Evolutionary conservation across 2,888 invertebrate species (phyloP).

Genomic region (Ethmia dodecea): DNA sequence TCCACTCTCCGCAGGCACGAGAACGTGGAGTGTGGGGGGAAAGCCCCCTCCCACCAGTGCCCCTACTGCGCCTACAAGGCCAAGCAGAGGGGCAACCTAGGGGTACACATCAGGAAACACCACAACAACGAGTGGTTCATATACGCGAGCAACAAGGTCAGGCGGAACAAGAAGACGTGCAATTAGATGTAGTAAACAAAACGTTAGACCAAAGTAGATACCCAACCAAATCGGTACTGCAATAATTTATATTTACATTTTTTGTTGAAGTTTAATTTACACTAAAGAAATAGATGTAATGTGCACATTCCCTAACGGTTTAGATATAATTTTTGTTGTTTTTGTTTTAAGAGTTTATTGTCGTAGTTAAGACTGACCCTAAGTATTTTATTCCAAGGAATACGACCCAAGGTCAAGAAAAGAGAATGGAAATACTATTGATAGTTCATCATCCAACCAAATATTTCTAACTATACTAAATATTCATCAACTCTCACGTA

Average conservation of each 20-base stretch:
- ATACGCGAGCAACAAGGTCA: constrained; percentile 69
- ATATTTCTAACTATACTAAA: no score
- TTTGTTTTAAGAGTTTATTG: constrained; percentile 69
- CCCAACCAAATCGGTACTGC: constrained; percentile 75
- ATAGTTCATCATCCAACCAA: constrained; percentile 15
- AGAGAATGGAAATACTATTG: constrained; percentile 21
- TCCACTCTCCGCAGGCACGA: constrained; percentile 89
- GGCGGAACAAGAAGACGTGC: constrained; percentile 57
- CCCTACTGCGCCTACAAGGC: constrained; percentile 87
- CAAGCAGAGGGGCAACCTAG: constrained; percentile 88
- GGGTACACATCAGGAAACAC: constrained; percentile 89
- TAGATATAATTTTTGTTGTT: constrained; percentile 66
- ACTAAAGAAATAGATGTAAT: constrained; percentile 62
- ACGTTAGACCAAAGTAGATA: constrained; percentile 69
- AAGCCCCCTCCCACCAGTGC: constrained; percentile 89
- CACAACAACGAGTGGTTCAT: constrained; percentile 78
- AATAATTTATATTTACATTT: constrained; percentile 64
- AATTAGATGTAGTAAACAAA: constrained; percentile 21
- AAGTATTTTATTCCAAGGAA: constrained; percentile 56
- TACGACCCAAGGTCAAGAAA: constrained; percentile 40
- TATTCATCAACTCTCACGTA: no score
- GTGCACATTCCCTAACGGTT: constrained; percentile 73
- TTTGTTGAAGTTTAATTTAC: constrained; percentile 66
- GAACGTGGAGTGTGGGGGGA: constrained; percentile 90
- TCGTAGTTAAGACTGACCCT: constrained; percentile 73